Evolutionary conservation across 2,797 vertebrate genomes (phyloP).

Genomic region (Anabas testudineus): DNA sequence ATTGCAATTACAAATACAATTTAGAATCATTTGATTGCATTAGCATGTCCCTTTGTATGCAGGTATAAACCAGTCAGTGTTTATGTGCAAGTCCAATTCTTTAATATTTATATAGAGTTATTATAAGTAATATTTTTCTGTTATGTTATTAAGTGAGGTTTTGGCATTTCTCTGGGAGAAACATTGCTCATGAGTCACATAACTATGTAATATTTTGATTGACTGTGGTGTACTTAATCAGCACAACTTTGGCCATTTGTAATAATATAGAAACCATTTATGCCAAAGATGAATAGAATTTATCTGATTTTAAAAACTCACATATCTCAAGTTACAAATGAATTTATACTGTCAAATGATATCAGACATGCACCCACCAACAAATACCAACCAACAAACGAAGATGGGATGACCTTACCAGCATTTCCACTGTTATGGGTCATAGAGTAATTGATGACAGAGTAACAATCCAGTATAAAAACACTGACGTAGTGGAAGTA

Average conservation of each 20-base stretch:
- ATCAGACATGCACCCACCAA: not conserved
- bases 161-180: not conserved
- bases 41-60: not conserved
- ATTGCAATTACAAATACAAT: not conserved
- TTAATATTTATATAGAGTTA: not conserved
- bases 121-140: not conserved
- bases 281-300: not conserved
- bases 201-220: not conserved
- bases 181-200: too few relatives aligned
- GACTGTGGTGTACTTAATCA: not conserved
- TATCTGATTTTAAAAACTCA: conserved; percentile 6
- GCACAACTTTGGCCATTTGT: not conserved
- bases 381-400: not conserved
- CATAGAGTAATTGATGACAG: conserved; percentile 11
- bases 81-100: not conserved
- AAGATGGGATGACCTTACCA: conserved; percentile 51
- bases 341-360: not conserved
- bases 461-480: conserved; percentile 51
- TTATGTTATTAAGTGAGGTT: not conserved
- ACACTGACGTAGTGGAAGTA: conserved; percentile 25
- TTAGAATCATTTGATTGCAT: not conserved
- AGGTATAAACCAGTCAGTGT: not conserved
- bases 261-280: not conserved
- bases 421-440: conserved; percentile 25
- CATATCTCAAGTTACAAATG: not conserved